These are phyloP conservation scores for Protobothrops flavoviridis DNA, from an alignment of 2,113 vertebrate species.

Conservation along the genomic window DNA sequence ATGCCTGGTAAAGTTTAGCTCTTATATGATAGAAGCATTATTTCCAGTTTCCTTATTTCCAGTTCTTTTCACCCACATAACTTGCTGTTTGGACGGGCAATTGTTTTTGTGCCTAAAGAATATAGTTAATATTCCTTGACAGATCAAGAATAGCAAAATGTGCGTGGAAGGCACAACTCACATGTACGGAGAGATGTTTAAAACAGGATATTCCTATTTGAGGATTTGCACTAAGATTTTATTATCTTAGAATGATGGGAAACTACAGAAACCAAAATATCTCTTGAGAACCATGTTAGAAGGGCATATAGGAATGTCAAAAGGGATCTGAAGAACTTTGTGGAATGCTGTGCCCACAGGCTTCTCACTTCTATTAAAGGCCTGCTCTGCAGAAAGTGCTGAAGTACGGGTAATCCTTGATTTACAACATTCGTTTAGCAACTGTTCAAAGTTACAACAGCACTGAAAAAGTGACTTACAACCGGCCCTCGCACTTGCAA, in stretches of 20 bases:
- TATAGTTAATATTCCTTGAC: neutral
- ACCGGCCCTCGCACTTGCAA: too few species aligned
- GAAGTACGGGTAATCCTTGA: neutral
- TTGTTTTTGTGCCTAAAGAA: neutral
- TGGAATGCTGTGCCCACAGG: neutral
- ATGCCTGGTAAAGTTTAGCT: neutral
- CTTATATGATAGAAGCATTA: neutral
- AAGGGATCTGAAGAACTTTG: neutral
- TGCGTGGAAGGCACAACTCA: neutral
- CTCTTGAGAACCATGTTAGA: neutral
- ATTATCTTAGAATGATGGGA: neutral
- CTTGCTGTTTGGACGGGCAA: too few species aligned
- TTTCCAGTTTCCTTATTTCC: neutral
- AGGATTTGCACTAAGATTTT: neutral
- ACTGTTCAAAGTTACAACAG: too few species aligned
- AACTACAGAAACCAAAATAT: neutral
- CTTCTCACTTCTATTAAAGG: neutral
- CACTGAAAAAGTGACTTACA: too few species aligned
- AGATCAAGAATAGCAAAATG: neutral
- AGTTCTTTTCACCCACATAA: neutral
- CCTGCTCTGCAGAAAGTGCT: neutral
- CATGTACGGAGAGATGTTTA: neutral
- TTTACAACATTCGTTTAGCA: too few species aligned
- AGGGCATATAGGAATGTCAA: neutral
- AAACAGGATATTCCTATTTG: neutral